Evolutionary conservation across 1,140 invertebrate genomes (phyloP).

Genomic region (Pentalonia nigronervosa): DNA sequence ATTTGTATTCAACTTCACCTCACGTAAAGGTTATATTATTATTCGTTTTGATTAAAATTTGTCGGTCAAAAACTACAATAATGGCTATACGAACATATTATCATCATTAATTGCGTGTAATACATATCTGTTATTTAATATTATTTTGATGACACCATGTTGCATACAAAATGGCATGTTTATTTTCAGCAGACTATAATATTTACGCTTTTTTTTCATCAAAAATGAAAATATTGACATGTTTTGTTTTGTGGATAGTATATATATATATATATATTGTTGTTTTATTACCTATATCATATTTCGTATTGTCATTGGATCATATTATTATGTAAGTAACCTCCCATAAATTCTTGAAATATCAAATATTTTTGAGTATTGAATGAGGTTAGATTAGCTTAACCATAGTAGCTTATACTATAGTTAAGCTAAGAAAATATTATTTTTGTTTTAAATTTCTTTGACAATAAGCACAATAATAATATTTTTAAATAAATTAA

Average conservation of each 20-base stretch:
- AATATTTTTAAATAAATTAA: background rate
- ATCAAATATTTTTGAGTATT: background rate
- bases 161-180: no score
- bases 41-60: constrained; percentile 18
- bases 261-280: background rate
- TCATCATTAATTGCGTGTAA: background rate
- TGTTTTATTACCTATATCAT: no score
- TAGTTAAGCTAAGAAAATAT: background rate
- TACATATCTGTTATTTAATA: background rate
- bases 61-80: background rate
- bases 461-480: background rate
- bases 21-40: background rate
- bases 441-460: background rate
- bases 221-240: background rate
- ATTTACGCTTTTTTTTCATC: background rate
- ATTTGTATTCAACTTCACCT: background rate
- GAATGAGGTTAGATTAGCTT: no score
- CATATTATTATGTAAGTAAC: background rate
- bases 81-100: background rate
- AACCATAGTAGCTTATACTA: no score
- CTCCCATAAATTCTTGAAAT: background rate
- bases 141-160: background rate
- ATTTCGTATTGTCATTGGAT: no score
- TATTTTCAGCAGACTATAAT: background rate
- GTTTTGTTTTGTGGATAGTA: background rate